Conservation (phyloP, 2,113 vertebrate genomes). For the Emydocephalus ijimae region DNA sequence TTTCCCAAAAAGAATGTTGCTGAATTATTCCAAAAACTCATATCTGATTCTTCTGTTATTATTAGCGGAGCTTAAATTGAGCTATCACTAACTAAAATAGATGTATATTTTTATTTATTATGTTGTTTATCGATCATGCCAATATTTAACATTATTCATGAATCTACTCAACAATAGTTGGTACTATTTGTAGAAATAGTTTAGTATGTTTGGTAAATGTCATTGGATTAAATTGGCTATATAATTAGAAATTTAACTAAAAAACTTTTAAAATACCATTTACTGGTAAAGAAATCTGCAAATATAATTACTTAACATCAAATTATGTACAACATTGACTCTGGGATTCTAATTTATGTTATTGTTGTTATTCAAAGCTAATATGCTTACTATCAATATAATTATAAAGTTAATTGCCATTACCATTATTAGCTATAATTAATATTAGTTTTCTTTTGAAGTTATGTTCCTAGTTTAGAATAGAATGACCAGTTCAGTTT, state of each 20-base stretch:
- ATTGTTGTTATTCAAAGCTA: not conserved
- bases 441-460: not conserved
- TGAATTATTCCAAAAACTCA: not conserved
- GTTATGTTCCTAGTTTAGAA: not conserved
- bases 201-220: not conserved
- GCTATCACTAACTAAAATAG: not conserved
- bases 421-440: not conserved
- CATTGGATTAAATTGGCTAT: not conserved
- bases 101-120: not conserved
- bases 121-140: not conserved
- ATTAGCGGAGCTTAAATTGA: not conserved
- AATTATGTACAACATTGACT: not conserved
- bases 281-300: not conserved
- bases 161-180: not conserved
- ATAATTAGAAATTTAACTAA: not conserved
- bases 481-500: not conserved
- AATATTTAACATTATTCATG: not conserved
- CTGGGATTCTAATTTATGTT: not conserved
- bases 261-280: not conserved
- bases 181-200: not conserved
- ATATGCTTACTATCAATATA: not conserved
- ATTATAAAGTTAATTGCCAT: not conserved
- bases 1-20: not conserved
- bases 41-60: not conserved
- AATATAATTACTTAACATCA: not conserved